Percentiles rank a stretch among this genome's conserved stretches.
These are phyloP conservation scores for Thymelicus acteon DNA, from an alignment of 2,888 invertebrate genomes.

Conservation along the genomic window DNA sequence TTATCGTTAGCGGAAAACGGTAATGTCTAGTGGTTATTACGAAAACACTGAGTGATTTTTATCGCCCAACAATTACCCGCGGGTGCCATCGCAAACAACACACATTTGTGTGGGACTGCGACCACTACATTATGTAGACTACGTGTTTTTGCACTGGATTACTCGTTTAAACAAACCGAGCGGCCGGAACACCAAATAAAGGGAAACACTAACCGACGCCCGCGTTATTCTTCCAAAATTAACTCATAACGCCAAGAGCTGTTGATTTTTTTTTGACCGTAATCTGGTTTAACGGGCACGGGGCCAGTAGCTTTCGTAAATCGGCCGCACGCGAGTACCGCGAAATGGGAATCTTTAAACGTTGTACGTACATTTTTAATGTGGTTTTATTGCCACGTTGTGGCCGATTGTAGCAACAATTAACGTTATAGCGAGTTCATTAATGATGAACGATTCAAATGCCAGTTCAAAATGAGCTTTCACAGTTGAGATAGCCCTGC, in stretches of 20 bases:
- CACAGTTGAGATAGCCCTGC: conserved; percentile 47
- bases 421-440: conserved; percentile 79
- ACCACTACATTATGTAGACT: conserved; percentile 67
- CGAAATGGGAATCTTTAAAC: conserved; percentile 81
- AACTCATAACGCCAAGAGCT: conserved; percentile 83
- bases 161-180: conserved; percentile 80
- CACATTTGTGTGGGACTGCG: conserved; percentile 67
- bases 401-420: conserved; percentile 76
- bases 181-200: conserved; percentile 79
- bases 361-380: conserved; percentile 80
- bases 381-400: conserved; percentile 75
- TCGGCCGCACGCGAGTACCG: conserved; percentile 75
- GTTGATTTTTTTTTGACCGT: conserved; percentile 78
- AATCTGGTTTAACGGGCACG: conserved; percentile 83
- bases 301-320: conserved; percentile 80
- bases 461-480: conserved; percentile 51
- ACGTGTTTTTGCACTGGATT: conserved; percentile 76
- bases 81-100: conserved; percentile 66
- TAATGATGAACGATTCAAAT: conserved; percentile 59
- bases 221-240: conserved; percentile 83
- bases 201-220: conserved; percentile 75
- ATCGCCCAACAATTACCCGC: conserved; percentile 72
- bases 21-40: conserved; percentile 63
- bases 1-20: conserved; percentile 56
- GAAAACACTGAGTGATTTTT: conserved; percentile 76